A percentile compares a stretch with the other conserved stretches of the same genome.
Evolutionary conservation across 1,140 invertebrate genomes (phyloP).

Genomic region (Papilio dardanus): DNA sequence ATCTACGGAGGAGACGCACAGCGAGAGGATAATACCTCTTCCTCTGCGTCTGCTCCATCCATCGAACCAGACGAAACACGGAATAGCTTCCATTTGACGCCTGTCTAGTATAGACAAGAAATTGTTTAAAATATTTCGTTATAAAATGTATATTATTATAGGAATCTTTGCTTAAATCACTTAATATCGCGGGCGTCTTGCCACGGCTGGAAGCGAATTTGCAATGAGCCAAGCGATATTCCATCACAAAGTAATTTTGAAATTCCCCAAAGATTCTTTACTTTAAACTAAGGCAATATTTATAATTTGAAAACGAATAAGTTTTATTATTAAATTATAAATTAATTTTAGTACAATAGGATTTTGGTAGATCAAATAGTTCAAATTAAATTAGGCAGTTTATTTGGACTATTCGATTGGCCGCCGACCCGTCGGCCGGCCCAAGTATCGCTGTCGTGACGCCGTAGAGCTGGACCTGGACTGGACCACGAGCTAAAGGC

Average conservation of each 20-base stretch:
- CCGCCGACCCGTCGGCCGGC: too few species aligned
- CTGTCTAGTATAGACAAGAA: background rate
- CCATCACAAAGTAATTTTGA: background rate
- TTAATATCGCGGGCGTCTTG: background rate
- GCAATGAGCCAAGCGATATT: background rate
- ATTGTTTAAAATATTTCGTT: background rate
- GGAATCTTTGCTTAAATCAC: background rate
- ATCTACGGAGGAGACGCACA: too few species aligned
- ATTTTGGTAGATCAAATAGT: too few species aligned
- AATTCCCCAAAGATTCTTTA: background rate
- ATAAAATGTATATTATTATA: background rate
- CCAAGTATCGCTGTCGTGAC: too few species aligned
- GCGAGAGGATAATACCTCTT: too few species aligned
- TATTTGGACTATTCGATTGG: too few species aligned
- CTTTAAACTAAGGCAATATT: slow-evolving; percentile 5
- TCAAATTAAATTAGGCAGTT: too few species aligned
- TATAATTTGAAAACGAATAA: background rate
- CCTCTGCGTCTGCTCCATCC: too few species aligned
- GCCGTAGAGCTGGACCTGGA: too few species aligned
- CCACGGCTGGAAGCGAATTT: background rate
- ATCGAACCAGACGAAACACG: too few species aligned
- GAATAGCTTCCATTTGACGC: too few species aligned
- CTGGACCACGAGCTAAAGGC: too few species aligned
- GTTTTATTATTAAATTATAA: background rate
- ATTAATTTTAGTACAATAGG: background rate